Evolutionary conservation across 2,113 vertebrate species (phyloP).

Genomic region (Gadus macrocephalus): DNA sequence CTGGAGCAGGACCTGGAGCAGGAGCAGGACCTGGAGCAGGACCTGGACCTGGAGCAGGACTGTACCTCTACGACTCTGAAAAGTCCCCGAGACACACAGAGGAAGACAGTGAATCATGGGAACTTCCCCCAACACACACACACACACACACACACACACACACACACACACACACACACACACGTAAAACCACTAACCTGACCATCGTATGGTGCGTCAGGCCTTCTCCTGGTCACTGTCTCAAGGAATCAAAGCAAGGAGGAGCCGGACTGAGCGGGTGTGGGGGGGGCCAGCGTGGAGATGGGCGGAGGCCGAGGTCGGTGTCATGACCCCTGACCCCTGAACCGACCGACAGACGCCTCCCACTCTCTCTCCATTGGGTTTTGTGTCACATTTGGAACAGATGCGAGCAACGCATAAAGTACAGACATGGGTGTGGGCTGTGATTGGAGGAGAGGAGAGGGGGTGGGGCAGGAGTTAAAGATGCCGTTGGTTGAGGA

Average conservation of each 20-base stretch:
- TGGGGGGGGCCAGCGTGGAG: slow-evolving; percentile 17
- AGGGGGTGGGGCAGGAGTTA: slow-evolving; percentile 35
- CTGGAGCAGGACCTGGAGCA: too few relatives aligned
- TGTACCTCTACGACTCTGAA: neutral
- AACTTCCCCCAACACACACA: too few relatives aligned
- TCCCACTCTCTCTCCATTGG: slow-evolving; percentile 8
- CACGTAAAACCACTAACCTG: neutral
- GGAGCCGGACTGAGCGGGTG: slow-evolving; percentile 11
- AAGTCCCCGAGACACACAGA: neutral
- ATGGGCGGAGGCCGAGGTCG: too few relatives aligned
- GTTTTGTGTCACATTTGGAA: slow-evolving; percentile 1
- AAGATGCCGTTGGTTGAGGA: slow-evolving; percentile 38
- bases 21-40: too few relatives aligned
- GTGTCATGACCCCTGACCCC: too few relatives aligned
- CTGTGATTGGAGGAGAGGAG: neutral
- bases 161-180: neutral
- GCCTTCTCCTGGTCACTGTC: slow-evolving; percentile 23
- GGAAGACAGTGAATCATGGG: too few relatives aligned
- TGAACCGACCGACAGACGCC: neutral
- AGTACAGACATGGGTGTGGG: slow-evolving; percentile 3
- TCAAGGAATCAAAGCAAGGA: slow-evolving; percentile 14
- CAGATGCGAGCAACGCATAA: slow-evolving; percentile 18
- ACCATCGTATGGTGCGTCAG: slow-evolving; percentile 17
- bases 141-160: too few relatives aligned
- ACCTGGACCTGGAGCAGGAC: too few relatives aligned